These are phyloP conservation scores for Empis stercorea DNA, from an alignment of 2,888 invertebrate genomes.

Conservation along the genomic window DNA sequence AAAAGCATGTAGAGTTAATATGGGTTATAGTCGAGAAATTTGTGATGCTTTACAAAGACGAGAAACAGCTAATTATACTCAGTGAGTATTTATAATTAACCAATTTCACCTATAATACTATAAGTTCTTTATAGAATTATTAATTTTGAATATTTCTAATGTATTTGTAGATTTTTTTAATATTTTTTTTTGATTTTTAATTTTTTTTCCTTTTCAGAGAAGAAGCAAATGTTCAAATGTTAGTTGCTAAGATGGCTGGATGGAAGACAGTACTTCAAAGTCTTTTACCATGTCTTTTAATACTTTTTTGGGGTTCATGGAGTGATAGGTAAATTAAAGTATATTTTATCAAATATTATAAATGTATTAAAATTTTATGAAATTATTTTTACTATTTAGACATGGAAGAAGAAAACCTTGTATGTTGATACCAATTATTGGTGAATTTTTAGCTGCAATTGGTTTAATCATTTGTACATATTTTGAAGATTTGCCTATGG, in stretches of 20 bases:
- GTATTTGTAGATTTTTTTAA: constrained; percentile 15
- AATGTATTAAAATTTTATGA: neutral
- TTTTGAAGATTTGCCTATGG: constrained; percentile 67
- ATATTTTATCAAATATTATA: neutral
- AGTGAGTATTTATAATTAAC: constrained; percentile 33
- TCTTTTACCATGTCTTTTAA: constrained; percentile 63
- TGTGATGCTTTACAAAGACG: constrained; percentile 65
- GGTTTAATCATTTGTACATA: constrained; percentile 68
- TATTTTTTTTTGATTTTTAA: constrained; percentile 8
- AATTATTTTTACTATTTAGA: too few species aligned
- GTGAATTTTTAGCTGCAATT: constrained; percentile 65
- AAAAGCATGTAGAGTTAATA: constrained; percentile 75
- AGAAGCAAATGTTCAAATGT: constrained; percentile 54
- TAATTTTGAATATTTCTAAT: neutral
- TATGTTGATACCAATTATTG: constrained; percentile 68
- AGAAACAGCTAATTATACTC: constrained; percentile 46
- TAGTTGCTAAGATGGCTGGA: constrained; percentile 68
- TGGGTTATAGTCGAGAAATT: constrained; percentile 54
- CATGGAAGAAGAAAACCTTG: constrained; percentile 46
- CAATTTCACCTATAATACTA: too few species aligned
- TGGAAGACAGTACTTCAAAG: constrained; percentile 81
- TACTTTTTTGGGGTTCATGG: constrained; percentile 72
- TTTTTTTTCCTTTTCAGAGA: constrained; percentile 31
- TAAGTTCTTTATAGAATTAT: neutral
- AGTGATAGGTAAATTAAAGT: constrained; percentile 42